phyloP scores from a whole-genome alignment of 2,797 vertebrate species.

The Mycteria americana region DNA sequence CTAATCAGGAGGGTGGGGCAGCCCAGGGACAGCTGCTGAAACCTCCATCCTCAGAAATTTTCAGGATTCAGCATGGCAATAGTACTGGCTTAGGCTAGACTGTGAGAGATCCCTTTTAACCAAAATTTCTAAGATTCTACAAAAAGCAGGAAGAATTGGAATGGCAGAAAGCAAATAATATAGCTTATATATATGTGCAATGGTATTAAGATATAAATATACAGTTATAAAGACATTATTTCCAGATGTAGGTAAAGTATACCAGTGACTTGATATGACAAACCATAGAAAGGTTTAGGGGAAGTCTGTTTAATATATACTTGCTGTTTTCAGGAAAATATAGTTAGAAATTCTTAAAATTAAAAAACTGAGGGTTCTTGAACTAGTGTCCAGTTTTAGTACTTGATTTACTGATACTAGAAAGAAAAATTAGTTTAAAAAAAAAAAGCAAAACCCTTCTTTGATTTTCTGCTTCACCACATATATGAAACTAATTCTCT shows the following conservation, averaged over 20 bases:
- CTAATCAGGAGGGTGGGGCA: background rate
- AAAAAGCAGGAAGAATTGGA: background rate
- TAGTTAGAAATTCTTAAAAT: background rate
- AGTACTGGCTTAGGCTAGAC: background rate
- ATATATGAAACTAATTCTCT: background rate
- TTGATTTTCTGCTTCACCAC: background rate
- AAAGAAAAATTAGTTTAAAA: background rate
- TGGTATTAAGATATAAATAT: background rate
- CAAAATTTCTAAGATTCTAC: background rate
- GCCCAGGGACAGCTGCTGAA: background rate
- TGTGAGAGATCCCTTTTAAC: background rate
- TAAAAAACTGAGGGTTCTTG: background rate
- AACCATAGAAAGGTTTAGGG: background rate
- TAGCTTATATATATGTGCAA: background rate
- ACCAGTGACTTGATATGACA: background rate
- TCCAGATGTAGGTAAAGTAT: background rate
- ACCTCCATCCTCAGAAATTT: background rate
- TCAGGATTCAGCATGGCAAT: background rate
- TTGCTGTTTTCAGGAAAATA: background rate
- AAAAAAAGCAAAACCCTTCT: rapidly evolving
- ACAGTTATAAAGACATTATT: background rate
- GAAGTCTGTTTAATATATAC: background rate
- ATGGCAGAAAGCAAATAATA: background rate
- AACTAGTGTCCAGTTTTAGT: background rate
- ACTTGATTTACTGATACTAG: background rate